Evolutionary conservation across 2,113 vertebrate genomes (phyloP).

Genomic region (Thymallus thymallus): DNA sequence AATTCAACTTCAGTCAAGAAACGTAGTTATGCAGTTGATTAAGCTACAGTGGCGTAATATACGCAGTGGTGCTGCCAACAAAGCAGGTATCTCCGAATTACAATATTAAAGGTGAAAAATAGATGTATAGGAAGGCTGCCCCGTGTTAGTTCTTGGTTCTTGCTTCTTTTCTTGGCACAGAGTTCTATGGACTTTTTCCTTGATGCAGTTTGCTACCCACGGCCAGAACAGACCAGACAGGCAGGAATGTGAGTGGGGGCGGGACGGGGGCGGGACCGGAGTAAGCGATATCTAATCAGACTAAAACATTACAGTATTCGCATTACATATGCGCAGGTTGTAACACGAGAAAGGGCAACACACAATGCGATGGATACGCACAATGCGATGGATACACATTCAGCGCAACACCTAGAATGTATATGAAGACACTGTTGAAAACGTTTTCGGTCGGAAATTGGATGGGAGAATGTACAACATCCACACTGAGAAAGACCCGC

Average conservation of each 20-base stretch:
- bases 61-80: neutral
- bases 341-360: no score
- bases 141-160: neutral
- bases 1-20: constrained; percentile 6
- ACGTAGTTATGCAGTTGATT: neutral
- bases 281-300: neutral
- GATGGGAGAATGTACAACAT: constrained; percentile 20
- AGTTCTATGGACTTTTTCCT: neutral
- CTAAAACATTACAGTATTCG: neutral
- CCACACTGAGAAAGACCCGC: constrained; percentile 12
- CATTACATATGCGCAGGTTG: neutral
- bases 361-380: no score
- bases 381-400: no score
- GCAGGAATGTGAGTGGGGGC: constrained; percentile 44
- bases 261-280: constrained; percentile 11
- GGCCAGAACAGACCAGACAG: constrained; percentile 14
- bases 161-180: constrained; percentile 7
- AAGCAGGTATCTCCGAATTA: neutral
- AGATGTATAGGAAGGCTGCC: neutral
- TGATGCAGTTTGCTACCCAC: neutral
- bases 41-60: neutral
- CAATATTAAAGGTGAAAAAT: neutral
- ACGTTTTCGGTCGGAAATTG: no score
- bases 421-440: neutral
- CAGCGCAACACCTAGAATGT: no score